phyloP scores from a whole-genome alignment of 2,888 invertebrate species.

The Aquatica leii region DNA sequence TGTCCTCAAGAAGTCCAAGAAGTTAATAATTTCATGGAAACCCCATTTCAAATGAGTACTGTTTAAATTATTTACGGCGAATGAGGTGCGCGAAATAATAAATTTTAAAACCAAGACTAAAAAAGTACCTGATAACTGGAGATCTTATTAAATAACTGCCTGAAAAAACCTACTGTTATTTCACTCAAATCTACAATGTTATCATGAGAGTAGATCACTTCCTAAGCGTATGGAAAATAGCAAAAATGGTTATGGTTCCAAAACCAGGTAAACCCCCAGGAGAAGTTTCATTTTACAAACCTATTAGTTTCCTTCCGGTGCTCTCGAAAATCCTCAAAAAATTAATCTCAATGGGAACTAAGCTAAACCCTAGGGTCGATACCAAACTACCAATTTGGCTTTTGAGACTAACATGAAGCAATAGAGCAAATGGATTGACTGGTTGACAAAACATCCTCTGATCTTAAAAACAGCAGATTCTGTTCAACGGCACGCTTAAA shows the following conservation, averaged over 20 bases:
- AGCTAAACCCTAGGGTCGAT: conserved; percentile 10
- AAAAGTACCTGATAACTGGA: not conserved
- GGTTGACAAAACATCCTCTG: no score
- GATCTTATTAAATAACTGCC: not conserved
- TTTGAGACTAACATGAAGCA: no score
- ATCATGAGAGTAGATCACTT: not conserved
- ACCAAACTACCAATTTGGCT: conserved; percentile 13
- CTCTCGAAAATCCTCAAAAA: conserved; percentile 42
- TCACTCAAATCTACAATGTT: no score
- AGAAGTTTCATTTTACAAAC: conserved; percentile 34
- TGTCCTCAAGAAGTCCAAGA: not conserved
- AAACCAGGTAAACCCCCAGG: no score
- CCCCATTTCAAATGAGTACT: not conserved
- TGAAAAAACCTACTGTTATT: not conserved
- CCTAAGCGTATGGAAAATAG: not conserved
- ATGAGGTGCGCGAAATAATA: not conserved
- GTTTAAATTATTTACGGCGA: not conserved
- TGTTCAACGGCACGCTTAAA: conserved; percentile 4
- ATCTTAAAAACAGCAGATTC: no score
- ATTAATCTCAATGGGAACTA: conserved; percentile 28
- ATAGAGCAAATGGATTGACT: no score
- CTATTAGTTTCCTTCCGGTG: no score
- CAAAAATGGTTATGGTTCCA: no score
- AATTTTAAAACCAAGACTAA: not conserved
- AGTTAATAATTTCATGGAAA: not conserved